Evolutionary conservation across 2,888 invertebrate genomes (phyloP), one percentile per base, ranked within the genome.

Genomic region (Drosophila silvestris): DNA sequence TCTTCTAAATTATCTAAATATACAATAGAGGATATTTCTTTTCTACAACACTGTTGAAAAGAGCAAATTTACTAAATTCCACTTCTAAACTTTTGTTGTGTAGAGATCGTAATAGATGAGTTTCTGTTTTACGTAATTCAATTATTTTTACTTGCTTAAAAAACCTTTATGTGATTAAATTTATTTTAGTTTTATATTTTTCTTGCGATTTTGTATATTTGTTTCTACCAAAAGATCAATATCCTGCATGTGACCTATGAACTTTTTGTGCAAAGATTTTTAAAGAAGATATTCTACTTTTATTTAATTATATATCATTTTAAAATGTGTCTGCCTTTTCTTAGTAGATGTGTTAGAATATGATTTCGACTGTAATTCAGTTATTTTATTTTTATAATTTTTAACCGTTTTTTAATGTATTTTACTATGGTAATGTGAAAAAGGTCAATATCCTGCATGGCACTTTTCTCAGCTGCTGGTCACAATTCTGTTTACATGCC

Each of bases 381-480:
- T 22, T 0, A 3, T 1, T 22, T 44, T 7, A n/a, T 22, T 14
- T 14, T 22, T 47, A 6, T 3, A 14, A 14, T 14, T 44, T 14
- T 14, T 1, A 14, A 14, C 6, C 1, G 4, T 3, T 22, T 1
- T 44, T 22, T 22, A 44, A n/a, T n/a, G 6, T n/a, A 12, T 2
- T n/a, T 12, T n/a, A n/a, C n/a, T n/a, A n/a, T 5, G 0, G 3
- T n/a, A 12, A 1, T 22, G 14, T 3, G 2, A 4, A 7, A 2
- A 14, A 22, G 3, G 7, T 7, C 1, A 0, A 22, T 7, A 12
- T 12, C 0, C 44, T 22, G 44, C 3, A 7, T 44, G 41, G 0
- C 41, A 51, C 28, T 30, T 19, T 9, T 19, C 9, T 10, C 10
- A 51, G 16, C 19, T 5, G 47, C 47, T 26, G 47, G 47, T 41